Conservation (phyloP, 2,113 vertebrate genomes). For the Stegastes partitus region DNA sequence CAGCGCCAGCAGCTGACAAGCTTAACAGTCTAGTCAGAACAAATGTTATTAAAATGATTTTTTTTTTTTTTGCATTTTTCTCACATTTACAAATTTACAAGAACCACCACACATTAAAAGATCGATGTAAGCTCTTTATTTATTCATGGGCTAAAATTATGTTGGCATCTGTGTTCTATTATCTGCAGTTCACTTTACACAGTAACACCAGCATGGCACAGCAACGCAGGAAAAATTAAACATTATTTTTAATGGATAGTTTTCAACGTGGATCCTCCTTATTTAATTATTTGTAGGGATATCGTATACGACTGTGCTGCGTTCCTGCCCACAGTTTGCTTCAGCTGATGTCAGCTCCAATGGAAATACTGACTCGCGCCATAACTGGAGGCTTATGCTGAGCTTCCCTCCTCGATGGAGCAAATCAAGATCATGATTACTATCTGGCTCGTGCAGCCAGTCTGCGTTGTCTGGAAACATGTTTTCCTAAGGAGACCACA, state of each 20-base stretch:
- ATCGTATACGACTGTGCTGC: conserved; percentile 14
- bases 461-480: conserved; percentile 74
- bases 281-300: not conserved
- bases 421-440: conserved; percentile 80
- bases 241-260: not conserved
- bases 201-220: not conserved
- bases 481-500: conserved; percentile 80
- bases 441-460: conserved; percentile 75
- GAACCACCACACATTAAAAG: not conserved
- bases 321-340: conserved; percentile 28
- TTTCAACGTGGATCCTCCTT: not conserved
- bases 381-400: conserved; percentile 62
- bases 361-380: conserved; percentile 72
- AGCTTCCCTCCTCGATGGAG: conserved; percentile 65
- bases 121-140: not conserved
- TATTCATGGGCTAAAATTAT: not conserved
- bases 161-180: not conserved
- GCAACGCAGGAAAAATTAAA: not conserved
- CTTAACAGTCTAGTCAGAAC: not conserved
- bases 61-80: not conserved
- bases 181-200: not conserved
- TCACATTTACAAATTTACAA: conserved; percentile 15
- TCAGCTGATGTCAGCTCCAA: conserved; percentile 51
- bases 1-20: conserved; percentile 18
- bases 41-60: conserved; percentile 10